Evolutionary conservation across 2,113 vertebrate genomes (phyloP).

Genomic region (Psophia crepitans): DNA sequence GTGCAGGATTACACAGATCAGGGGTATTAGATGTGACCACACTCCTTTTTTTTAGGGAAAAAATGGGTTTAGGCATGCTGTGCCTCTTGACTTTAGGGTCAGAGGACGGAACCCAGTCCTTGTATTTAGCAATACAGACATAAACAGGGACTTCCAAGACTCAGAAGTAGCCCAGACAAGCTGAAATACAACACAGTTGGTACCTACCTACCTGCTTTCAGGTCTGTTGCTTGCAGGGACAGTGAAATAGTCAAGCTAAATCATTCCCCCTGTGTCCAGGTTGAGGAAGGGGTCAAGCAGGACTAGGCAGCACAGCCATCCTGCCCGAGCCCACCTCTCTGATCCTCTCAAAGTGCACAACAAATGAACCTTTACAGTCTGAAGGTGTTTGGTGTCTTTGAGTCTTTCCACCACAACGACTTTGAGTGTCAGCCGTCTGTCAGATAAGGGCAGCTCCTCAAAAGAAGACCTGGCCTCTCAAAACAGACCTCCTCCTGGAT

Average conservation of each 20-base stretch:
- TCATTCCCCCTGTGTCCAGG: fast-evolving
- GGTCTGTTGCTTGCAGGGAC: background rate
- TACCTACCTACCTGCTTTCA: too few species aligned
- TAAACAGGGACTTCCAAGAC: background rate
- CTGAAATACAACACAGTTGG: background rate
- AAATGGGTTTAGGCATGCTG: background rate
- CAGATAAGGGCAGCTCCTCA: background rate
- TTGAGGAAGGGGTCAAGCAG: background rate
- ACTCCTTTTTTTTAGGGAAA: fast-evolving
- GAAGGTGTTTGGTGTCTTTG: background rate
- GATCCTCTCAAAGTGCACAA: background rate
- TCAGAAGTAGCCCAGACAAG: background rate
- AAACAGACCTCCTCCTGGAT: background rate
- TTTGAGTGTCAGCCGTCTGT: fast-evolving
- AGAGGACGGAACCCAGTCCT: background rate
- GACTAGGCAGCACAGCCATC: background rate
- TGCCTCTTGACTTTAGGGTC: background rate
- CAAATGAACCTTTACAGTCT: background rate
- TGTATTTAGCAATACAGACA: background rate
- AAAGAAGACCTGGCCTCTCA: background rate
- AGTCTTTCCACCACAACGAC: fast-evolving
- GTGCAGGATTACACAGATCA: too few species aligned
- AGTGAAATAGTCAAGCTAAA: background rate
- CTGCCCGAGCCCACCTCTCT: background rate
- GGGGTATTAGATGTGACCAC: background rate